Base-by-base conservation (phyloP, 2,888 invertebrate species). In the Drosophila vallismaia region DNA sequence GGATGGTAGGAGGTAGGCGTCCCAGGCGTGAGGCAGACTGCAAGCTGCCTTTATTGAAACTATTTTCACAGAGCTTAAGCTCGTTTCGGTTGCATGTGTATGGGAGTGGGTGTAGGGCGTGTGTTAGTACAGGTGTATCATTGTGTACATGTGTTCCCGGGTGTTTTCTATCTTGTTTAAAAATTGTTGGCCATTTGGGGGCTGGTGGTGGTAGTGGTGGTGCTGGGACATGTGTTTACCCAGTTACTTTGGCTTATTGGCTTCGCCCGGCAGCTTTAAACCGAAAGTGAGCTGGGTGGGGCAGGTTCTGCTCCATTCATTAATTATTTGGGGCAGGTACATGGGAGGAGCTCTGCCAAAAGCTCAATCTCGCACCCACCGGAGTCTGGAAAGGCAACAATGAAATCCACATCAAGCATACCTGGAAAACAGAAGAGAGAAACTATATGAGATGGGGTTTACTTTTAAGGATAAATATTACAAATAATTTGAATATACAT, bases 21-120 rank as follows among this genome's bases (percentile, higher is more conserved):
- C 19, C 19, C 19, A 19, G 80, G 69, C 68, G 81, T 81, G 81
- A 86, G 74, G 74, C 71, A 74, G 83, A 45, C 63, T 76, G 74
- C 71, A 74, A 83, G 53, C 57, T 46, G 55, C 79, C 68, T 75
- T 69, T 75, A 79, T 79, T 79, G 77, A 75, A 88, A 82, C 88
- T 82, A 88, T 82, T 88, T 86, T 71, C 77, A 63, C 60, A 71
- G 59, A 69, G 86, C 72, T 80, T 84, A 84, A 75, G 84, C 56
- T 53, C 19, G 38, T 53, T 40, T 38, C 28, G 28, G 28, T 31
- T 10, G 33, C 28, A 33, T 31, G 53, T 19, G 12, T 45, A 26
- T 51, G n/a, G 36, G 36, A n/a, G 36, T 26, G 38, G 49, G 40
- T 28, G 42, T 19, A 1, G 19, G 19, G 2, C 4, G 59, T 28